phyloP scores from a whole-genome alignment of 2,797 vertebrate genomes.

The Chanos chanos region DNA sequence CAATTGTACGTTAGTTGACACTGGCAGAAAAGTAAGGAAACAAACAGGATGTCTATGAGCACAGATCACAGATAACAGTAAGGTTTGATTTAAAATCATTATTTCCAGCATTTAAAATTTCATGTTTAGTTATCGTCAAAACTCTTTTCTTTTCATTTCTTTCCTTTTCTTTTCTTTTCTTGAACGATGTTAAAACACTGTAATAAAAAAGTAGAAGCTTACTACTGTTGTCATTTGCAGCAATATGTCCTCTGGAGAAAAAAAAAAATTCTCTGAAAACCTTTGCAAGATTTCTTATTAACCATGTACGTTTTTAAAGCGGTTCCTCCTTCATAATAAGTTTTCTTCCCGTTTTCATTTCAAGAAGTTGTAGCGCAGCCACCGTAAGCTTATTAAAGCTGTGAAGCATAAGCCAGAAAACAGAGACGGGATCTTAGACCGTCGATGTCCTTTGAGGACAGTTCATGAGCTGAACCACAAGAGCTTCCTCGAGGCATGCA shows the following conservation, averaged over 20 bases:
- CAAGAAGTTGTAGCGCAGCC: neutral
- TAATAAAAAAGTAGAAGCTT: neutral
- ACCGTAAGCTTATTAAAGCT: constrained; percentile 17
- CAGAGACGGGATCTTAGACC: neutral
- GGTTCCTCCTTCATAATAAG: neutral
- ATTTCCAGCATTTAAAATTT: no score
- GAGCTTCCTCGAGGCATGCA: constrained; percentile 1
- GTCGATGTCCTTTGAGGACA: neutral
- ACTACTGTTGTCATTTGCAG: neutral
- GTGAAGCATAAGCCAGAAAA: neutral
- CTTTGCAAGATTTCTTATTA: no score
- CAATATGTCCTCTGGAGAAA: no score
- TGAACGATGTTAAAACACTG: neutral
- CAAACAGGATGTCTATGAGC: no score
- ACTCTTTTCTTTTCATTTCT: neutral
- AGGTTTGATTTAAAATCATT: no score
- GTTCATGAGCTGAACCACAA: no score
- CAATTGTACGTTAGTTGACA: no score
- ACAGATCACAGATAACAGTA: no score
- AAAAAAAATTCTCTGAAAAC: no score
- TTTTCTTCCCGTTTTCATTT: neutral
- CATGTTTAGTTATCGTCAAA: no score
- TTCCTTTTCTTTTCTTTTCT: neutral
- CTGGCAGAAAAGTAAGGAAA: no score
- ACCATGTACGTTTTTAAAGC: no score